Evolutionary conservation across 2,113 vertebrate genomes (phyloP), one percentile per base, ranked within the genome.

Genomic region (Alouatta palliata): DNA sequence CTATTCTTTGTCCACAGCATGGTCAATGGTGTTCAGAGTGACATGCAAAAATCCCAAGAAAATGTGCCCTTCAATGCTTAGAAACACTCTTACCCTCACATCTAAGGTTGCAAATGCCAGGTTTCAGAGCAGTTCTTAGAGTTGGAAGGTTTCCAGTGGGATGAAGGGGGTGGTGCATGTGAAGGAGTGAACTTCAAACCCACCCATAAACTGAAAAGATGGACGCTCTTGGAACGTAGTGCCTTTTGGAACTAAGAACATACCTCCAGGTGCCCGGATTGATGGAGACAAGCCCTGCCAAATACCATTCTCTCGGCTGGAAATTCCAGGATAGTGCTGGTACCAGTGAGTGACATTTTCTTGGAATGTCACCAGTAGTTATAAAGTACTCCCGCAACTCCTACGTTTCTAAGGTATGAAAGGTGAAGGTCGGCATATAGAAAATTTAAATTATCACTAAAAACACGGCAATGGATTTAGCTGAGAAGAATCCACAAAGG

Each of bases 281-380:
- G 96, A 94, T 80, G 68, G 45, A 32, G 45, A 45, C 10, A n/a
- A 89, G 45, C 40, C 17, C 47, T 45, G 91, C 96, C 96, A 95
- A 84, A 91, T 61, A 77, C 71, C 56, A 0, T 52, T 47, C 73
- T 73, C 58, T 52, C 30, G 49, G 2, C 77, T 95, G 71, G 66
- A 95, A 54, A 93, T 90, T 94, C 95, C 96, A 94, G 77, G 91
- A 81, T 23, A 45, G 56, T 4, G 10, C 68, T 64, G 75, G 75
- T 85, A 88, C 85, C 2, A 0, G 16, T 35, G 91, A 96, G 52
- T 96, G 97, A 94, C 82, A 64, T 66, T 95, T 98, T 97, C 96
- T 96, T 97, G 97, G 96, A 97, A 25, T 73, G 71, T 92, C 91
- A 84, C 93, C 95, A 96, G 89, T 73, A 73, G 80, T 91, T 68